Evolutionary conservation across 2,888 invertebrate genomes (phyloP), one percentile per base, ranked within the genome.

Genomic region (Crepidodera aurea): DNA sequence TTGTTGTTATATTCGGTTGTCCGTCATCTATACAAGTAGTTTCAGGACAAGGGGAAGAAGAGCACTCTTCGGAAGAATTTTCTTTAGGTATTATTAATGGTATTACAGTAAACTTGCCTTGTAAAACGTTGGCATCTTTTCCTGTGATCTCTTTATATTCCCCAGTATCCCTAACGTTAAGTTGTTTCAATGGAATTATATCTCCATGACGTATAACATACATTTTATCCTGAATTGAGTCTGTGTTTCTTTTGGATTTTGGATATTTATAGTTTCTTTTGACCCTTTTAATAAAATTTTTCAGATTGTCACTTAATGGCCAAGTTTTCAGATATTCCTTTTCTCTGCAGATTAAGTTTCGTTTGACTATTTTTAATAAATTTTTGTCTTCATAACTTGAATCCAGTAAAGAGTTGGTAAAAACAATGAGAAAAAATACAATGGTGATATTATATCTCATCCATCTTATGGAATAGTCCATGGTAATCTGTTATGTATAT

Each of bases 131-230:
- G 10, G 22, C n/a, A 3, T 22, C 48, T 48, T 46, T 7, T 15
- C 15, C 62, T 7, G 57, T 37, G 37, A 58, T 46, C 13, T 54
- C 39, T 18, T 54, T 39, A 5, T 65, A 50, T 18, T 59, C 59
- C n/a, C 51, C 56, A 3, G 56, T 42, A 25, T 66, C 66, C n/a
- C 54, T 42, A 15, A 65, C 55, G 42, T 69, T 64, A 4, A 71
- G 10, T 16, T 65, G 55, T 22, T 64, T 64, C 4, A 72, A 48
- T 10, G 72, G 73, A 8, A 73, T 68, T 18, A 73, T 59, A 6
- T 71, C 65, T 7, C 73, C 73, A 46, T 72, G 62, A 42, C 70
- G 60, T 12, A 73, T 65, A 7, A 71, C 69, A 44, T 71, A 74
- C 63, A 73, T 66, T 29, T 68, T 57, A 6, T 66, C 64, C 27